phyloP scores from a whole-genome alignment of 2,797 vertebrate genomes.

The Labeo calbasu region DNA sequence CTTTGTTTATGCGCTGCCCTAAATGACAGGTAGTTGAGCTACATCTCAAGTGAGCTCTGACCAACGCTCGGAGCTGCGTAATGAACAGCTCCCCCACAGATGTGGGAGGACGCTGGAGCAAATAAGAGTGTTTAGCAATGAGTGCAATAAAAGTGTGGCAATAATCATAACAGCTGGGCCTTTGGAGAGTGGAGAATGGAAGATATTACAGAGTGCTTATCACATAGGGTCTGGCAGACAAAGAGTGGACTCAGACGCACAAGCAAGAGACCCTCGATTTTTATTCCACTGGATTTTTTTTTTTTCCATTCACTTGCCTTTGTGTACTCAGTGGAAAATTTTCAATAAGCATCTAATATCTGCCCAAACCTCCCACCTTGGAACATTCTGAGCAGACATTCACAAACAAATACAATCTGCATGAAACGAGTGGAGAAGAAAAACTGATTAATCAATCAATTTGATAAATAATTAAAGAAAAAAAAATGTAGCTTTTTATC shows the following conservation, averaged over 20 bases:
- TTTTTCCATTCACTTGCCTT: conserved; percentile 21
- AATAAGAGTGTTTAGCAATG: conserved; percentile 60
- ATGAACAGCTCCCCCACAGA: neutral
- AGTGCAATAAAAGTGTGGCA: conserved; percentile 57
- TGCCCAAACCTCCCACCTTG: conserved; percentile 32
- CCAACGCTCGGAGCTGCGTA: neutral
- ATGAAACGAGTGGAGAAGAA: conserved; percentile 55
- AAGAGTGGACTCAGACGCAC: conserved; percentile 39
- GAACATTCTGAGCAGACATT: conserved; percentile 66
- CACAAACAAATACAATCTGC: conserved; percentile 74
- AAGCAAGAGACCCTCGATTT: conserved; percentile 30
- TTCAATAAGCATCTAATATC: conserved; percentile 48
- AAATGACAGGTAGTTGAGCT: conserved; percentile 38
- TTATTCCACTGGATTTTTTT: conserved; percentile 26
- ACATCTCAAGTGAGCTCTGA: conserved; percentile 24
- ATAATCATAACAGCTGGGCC: conserved; percentile 62
- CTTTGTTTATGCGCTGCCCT: conserved; percentile 10
- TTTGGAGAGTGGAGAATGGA: conserved; percentile 64
- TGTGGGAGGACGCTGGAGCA: conserved; percentile 39
- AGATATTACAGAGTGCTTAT: conserved; percentile 70
- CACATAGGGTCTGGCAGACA: conserved; percentile 63
- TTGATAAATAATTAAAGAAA: neutral
- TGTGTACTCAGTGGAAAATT: conserved; percentile 55
- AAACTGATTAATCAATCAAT: conserved; percentile 3
- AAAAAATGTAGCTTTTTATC: too few relatives aligned